These are phyloP conservation scores for Pterostichus madidus DNA, from an alignment of 2,888 invertebrate species.

Conservation along the genomic window DNA sequence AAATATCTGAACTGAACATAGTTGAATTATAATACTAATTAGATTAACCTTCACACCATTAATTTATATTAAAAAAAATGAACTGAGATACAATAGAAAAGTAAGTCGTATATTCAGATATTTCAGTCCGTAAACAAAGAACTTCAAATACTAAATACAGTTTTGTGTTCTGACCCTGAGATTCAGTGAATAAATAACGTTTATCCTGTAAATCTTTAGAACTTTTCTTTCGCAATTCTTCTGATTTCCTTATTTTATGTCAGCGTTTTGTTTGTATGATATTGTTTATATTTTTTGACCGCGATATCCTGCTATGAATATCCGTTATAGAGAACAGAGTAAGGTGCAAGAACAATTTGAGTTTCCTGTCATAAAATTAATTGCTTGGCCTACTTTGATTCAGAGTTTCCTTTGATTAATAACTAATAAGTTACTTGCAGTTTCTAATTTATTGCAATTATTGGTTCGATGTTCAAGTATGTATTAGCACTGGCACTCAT, in stretches of 20 bases:
- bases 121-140: not conserved
- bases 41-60: slow-evolving; percentile 41
- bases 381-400: slow-evolving; percentile 31
- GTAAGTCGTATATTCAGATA: not conserved
- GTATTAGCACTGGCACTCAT: not conserved
- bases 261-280: not conserved
- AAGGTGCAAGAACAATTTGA: slow-evolving; percentile 50
- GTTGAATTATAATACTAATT: slow-evolving; percentile 34
- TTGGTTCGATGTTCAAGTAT: not conserved
- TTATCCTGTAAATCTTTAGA: not conserved
- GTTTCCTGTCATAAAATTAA: slow-evolving; percentile 39
- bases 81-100: slow-evolving; percentile 29
- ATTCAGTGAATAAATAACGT: not conserved
- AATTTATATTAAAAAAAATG: slow-evolving; percentile 9
- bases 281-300: not conserved
- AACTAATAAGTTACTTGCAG: slow-evolving; percentile 32
- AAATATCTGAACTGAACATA: slow-evolving; percentile 12
- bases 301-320: slow-evolving; percentile 17
- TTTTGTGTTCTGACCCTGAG: slow-evolving; percentile 20
- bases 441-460: slow-evolving; percentile 35
- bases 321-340: slow-evolving; percentile 13
- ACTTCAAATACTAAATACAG: not conserved
- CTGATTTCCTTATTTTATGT: not conserved
- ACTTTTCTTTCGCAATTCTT: not conserved
- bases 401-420: slow-evolving; percentile 45